Percentiles rank a stretch among this genome's conserved stretches.
These are phyloP conservation scores for Vollenhovia emeryi DNA, from an alignment of 1,140 invertebrate species.

Conservation along the genomic window DNA sequence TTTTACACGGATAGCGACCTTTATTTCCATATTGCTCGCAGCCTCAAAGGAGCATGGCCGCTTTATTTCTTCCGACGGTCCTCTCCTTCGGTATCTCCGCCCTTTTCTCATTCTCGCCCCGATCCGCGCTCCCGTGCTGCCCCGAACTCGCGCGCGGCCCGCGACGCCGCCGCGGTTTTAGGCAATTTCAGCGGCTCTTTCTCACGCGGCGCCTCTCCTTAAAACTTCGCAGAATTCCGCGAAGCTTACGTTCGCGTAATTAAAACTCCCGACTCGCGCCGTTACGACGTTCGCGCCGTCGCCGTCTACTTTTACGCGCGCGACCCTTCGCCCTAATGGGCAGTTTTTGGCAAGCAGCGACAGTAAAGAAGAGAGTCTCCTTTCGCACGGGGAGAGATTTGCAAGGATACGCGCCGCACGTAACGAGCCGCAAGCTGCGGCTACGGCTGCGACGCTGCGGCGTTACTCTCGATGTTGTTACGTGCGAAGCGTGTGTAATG, in stretches of 20 bases:
- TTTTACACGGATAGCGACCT: slow-evolving; percentile 80
- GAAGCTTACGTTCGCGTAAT: slow-evolving; percentile 36
- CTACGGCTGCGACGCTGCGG: neutral
- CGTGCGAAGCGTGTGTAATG: slow-evolving; percentile 42
- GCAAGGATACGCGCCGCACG: slow-evolving; percentile 16
- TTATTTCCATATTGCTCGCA: slow-evolving; percentile 80
- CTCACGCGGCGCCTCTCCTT: neutral
- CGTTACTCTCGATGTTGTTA: slow-evolving; percentile 27
- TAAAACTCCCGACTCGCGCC: slow-evolving; percentile 34
- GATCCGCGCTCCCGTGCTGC: neutral
- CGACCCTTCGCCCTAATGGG: slow-evolving; percentile 2
- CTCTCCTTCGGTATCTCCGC: slow-evolving; percentile 32
- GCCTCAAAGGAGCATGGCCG: slow-evolving; percentile 74
- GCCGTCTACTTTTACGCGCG: slow-evolving; percentile 8
- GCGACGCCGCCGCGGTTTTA: slow-evolving; percentile 17
- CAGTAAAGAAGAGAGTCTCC: neutral
- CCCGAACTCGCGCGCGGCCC: neutral
- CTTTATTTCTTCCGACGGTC: slow-evolving; percentile 68
- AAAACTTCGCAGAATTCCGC: slow-evolving; percentile 31
- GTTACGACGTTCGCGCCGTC: neutral
- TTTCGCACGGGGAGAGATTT: neutral
- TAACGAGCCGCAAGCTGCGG: slow-evolving; percentile 43
- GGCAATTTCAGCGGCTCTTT: slow-evolving; percentile 2
- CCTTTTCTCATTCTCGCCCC: slow-evolving; percentile 45
- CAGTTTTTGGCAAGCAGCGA: slow-evolving; percentile 32